Conservation (phyloP, 2,888 invertebrate genomes). For the Tolmerus cingulatus region DNA sequence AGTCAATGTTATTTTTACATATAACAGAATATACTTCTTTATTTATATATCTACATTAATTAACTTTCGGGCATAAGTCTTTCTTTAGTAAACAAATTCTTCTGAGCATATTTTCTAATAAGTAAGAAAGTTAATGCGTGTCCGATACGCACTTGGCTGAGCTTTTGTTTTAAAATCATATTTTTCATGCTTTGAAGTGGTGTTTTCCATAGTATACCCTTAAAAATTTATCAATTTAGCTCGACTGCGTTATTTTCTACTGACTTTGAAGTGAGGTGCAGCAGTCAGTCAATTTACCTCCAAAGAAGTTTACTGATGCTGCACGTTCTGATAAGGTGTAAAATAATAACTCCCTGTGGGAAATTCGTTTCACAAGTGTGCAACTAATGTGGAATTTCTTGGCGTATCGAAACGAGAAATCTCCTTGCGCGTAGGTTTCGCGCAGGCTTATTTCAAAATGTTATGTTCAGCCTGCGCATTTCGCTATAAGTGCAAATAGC, state of each 20-base stretch:
- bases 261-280: neutral
- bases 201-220: neutral
- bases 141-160: too few species aligned
- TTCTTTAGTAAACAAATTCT: too few species aligned
- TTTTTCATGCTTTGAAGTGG: too few species aligned
- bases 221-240: neutral
- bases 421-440: neutral
- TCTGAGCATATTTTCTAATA: too few species aligned
- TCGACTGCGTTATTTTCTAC: neutral
- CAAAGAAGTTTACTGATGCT: neutral
- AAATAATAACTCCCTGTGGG: neutral
- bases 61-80: too few species aligned
- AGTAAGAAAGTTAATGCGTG: too few species aligned
- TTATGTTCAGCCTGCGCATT: neutral
- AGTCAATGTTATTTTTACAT: too few species aligned
- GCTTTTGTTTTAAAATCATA: too few species aligned
- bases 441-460: neutral
- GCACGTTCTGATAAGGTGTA: neutral
- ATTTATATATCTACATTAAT: too few species aligned
- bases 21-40: too few species aligned
- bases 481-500: neutral
- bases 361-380: neutral
- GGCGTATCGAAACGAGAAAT: neutral
- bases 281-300: neutral
- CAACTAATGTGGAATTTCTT: neutral